A percentile compares a stretch with the other conserved stretches of the same genome.
Conservation (phyloP, 2,888 invertebrate genomes). For the Acanthosepion lycidas region DNA sequence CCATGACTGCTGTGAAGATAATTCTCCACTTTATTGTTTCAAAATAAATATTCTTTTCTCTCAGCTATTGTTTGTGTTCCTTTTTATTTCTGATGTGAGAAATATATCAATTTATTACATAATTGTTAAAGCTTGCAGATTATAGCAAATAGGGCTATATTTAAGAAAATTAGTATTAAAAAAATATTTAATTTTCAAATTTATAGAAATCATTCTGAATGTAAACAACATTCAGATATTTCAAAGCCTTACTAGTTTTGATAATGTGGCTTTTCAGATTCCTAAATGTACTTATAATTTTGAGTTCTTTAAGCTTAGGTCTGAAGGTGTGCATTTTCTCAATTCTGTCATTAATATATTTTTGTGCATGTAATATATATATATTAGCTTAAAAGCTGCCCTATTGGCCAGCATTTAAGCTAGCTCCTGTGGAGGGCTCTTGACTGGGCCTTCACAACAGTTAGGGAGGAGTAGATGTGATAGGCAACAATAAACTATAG, state of each 20-base stretch:
- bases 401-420: no score
- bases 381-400: not conserved
- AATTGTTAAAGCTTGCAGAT: not conserved
- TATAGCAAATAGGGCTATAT: not conserved
- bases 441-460: no score
- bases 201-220: no score
- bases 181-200: no score
- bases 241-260: not conserved
- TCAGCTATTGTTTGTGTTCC: not conserved
- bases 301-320: no score
- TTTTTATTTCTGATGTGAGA: not conserved
- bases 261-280: not conserved
- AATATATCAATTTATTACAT: not conserved
- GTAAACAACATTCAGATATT: no score
- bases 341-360: not conserved
- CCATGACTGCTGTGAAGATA: constrained; percentile 13
- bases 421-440: no score
- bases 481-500: no score
- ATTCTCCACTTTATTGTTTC: constrained; percentile 12
- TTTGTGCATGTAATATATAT: not conserved
- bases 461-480: no score
- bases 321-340: not conserved
- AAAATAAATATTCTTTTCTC: not conserved
- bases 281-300: no score
- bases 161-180: not conserved